Percentiles rank a stretch among this genome's conserved stretches.
Evolutionary conservation across 2,888 invertebrate genomes (phyloP).

Genomic region (Leptinotarsa juncta): DNA sequence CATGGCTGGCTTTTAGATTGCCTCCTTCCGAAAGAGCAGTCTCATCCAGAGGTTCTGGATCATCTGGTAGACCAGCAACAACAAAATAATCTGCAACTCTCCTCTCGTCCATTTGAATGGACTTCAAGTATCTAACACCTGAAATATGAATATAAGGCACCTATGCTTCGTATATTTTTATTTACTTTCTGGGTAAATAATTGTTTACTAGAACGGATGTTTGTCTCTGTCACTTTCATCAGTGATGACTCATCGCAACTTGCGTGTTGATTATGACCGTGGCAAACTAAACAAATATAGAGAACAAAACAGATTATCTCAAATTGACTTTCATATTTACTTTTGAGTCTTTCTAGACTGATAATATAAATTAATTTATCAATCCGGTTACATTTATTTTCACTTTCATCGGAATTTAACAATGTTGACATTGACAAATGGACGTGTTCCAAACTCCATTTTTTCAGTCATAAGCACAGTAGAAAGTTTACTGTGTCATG

Average conservation of each 20-base stretch:
- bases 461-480: neutral
- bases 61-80: constrained; percentile 92
- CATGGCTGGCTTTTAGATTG: constrained; percentile 83
- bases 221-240: constrained; percentile 15
- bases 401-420: neutral
- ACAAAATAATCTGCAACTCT: constrained; percentile 98
- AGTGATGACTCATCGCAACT: neutral
- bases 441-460: neutral
- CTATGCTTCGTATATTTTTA: constrained; percentile 10
- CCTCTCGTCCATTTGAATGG: constrained; percentile 79
- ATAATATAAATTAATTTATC: neutral
- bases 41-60: constrained; percentile 81
- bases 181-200: constrained; percentile 8
- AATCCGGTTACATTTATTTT: neutral
- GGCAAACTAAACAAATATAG: neutral
- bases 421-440: neutral
- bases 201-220: constrained; percentile 13
- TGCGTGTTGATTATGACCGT: neutral
- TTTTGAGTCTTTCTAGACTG: neutral
- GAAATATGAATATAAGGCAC: constrained; percentile 47
- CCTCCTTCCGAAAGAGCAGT: constrained; percentile 80
- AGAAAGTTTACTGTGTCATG: too few relatives aligned
- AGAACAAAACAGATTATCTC: neutral
- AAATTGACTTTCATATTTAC: constrained; percentile 2
- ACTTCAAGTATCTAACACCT: constrained; percentile 25